phyloP scores from a whole-genome alignment of 2,888 invertebrate species.

The Xestia rhomboidea region DNA sequence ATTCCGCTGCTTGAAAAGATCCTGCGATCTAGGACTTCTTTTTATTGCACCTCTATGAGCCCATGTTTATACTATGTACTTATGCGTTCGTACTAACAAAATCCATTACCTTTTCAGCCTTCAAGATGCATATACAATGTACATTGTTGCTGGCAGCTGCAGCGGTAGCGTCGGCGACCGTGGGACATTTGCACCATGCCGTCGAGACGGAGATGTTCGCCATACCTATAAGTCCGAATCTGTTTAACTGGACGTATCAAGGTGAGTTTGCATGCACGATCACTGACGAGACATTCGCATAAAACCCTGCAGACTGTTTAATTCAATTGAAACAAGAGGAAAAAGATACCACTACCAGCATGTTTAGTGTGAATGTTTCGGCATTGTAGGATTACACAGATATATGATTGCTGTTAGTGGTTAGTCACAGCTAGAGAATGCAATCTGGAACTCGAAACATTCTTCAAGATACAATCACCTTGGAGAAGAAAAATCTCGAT shows the following conservation, averaged over 20 bases:
- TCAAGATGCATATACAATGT: constrained; percentile 60
- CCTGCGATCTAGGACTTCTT: neutral
- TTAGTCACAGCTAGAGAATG: neutral
- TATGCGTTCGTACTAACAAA: neutral
- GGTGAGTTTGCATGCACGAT: constrained; percentile 82
- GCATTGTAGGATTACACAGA: neutral
- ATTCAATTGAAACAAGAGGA: neutral
- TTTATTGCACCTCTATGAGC: neutral
- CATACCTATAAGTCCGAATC: constrained; percentile 93
- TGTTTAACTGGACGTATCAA: constrained; percentile 95
- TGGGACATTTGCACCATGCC: constrained; percentile 86
- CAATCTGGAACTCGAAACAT: neutral
- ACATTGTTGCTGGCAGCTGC: constrained; percentile 67
- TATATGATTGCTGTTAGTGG: neutral
- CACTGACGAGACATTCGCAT: neutral
- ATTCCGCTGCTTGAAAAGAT: neutral
- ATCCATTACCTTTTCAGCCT: constrained; percentile 23
- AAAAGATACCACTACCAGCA: neutral
- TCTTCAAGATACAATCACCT: neutral
- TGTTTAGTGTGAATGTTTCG: neutral
- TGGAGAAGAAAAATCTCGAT: neutral
- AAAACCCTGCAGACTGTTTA: neutral
- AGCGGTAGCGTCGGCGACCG: constrained; percentile 58
- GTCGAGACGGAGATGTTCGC: constrained; percentile 94
- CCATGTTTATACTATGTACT: neutral